Evolutionary conservation across 2,797 vertebrate genomes (phyloP).

Genomic region (Meriones psammophilus): DNA sequence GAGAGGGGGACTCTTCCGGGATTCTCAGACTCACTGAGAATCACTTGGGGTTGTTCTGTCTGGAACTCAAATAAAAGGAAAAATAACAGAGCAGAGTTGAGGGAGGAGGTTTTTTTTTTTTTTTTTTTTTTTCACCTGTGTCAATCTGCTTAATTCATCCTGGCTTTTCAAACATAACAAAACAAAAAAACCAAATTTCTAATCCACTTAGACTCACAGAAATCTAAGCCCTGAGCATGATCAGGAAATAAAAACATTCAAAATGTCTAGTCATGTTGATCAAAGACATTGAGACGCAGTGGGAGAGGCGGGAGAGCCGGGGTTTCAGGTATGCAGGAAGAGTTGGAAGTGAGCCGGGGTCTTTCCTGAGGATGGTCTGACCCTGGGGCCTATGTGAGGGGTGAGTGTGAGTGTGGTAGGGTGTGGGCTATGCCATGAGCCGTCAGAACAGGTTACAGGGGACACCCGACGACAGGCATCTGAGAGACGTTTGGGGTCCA

Average conservation of each 20-base stretch:
- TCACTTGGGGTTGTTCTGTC: conserved; percentile 45
- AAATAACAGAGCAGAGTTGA: conserved; percentile 39
- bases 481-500: not conserved
- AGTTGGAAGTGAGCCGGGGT: not conserved
- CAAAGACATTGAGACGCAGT: not conserved
- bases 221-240: conserved; percentile 10
- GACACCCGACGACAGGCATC: not conserved
- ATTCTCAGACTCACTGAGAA: conserved; percentile 25
- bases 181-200: conserved; percentile 5
- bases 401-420: not conserved
- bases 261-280: not conserved
- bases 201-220: not conserved
- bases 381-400: not conserved
- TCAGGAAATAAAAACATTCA: conserved; percentile 34
- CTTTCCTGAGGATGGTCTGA: not conserved
- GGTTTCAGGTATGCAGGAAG: not conserved
- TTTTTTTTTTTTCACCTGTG: not conserved
- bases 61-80: conserved; percentile 45
- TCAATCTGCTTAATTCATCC: conserved; percentile 6
- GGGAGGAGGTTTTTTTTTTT: too few relatives aligned
- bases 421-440: not conserved
- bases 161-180: not conserved
- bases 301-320: not conserved
- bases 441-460: not conserved
- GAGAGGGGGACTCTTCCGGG: not conserved